phyloP scores from a whole-genome alignment of 2,888 invertebrate genomes.

The Drosophila infuscata region DNA sequence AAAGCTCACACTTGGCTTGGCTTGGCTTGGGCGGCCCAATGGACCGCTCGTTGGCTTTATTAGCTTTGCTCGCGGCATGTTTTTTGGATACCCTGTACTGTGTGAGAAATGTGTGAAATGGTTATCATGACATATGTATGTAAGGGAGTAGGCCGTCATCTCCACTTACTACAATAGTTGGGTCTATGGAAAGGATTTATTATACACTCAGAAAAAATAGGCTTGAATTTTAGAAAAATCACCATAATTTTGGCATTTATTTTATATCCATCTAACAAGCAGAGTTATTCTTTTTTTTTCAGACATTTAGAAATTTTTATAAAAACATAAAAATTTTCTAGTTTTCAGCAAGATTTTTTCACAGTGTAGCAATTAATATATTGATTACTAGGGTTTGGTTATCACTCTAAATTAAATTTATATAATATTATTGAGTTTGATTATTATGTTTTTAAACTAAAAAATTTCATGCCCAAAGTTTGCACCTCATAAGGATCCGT shows the following conservation, averaged over 20 bases:
- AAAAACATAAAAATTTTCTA: background rate
- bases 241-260: too few relatives aligned
- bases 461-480: background rate
- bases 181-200: background rate
- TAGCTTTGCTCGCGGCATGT: background rate
- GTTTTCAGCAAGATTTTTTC: background rate
- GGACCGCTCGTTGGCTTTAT: constrained; percentile 28
- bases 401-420: background rate
- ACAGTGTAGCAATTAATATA: background rate
- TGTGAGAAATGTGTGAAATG: background rate
- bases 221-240: background rate
- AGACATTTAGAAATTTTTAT: rapidly evolving
- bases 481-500: background rate
- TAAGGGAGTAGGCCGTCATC: background rate
- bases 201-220: background rate
- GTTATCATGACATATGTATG: background rate
- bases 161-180: background rate
- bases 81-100: background rate
- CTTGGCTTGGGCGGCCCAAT: constrained; percentile 51
- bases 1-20: constrained; percentile 37
- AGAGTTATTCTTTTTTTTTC: background rate
- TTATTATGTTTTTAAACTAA: background rate
- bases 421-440: background rate
- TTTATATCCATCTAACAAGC: background rate
- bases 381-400: background rate